These are phyloP conservation scores for Etheostoma cragini DNA, from an alignment of 2,113 vertebrate species.

Conservation along the genomic window DNA sequence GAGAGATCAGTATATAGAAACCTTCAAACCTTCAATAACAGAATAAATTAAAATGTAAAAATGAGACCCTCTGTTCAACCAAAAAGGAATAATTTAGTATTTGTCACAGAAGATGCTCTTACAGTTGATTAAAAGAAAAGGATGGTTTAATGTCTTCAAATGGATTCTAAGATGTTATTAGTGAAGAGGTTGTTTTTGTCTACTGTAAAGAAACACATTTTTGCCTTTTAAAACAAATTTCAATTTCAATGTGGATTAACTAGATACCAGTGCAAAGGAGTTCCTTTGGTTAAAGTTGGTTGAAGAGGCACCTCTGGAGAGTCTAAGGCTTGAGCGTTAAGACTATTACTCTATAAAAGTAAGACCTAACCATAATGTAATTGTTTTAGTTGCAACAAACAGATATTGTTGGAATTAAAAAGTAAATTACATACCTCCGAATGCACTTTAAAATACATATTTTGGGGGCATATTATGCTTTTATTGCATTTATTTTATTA, in stretches of 20 bases:
- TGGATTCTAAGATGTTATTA: conserved; percentile 17
- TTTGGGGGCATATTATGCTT: not conserved
- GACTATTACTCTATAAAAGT: not conserved
- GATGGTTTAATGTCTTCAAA: conserved; percentile 10
- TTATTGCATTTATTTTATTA: no score
- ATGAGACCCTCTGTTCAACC: not conserved
- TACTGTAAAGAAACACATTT: conserved; percentile 1
- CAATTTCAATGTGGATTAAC: conserved; percentile 10
- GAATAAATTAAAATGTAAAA: not conserved
- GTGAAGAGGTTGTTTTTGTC: not conserved
- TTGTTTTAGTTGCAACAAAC: not conserved
- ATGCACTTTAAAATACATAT: no score
- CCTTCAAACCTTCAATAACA: not conserved
- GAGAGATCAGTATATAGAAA: not conserved
- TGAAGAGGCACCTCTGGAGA: not conserved
- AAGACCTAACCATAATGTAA: not conserved
- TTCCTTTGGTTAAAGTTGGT: not conserved
- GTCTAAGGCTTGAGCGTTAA: not conserved
- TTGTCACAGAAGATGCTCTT: not conserved
- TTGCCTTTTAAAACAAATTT: conserved; percentile 5
- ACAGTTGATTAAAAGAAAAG: conserved; percentile 3
- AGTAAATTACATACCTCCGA: not conserved
- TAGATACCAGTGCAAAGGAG: not conserved
- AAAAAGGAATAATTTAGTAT: not conserved
- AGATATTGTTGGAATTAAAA: not conserved